Evolutionary conservation across 2,797 vertebrate genomes (phyloP).

Genomic region (Margarornis squamiger): DNA sequence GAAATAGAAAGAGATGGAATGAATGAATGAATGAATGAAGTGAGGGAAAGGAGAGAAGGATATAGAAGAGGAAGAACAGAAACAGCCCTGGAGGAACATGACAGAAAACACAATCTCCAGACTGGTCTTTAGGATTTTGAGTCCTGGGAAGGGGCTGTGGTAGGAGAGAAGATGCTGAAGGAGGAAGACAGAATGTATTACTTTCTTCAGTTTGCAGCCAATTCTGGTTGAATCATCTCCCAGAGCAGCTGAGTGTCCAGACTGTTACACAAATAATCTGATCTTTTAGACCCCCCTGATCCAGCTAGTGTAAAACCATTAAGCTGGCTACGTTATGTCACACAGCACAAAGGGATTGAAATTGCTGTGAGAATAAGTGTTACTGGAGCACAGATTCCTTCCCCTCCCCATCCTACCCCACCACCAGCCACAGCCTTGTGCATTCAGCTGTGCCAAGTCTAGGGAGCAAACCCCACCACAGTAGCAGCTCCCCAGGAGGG

Average conservation of each 20-base stretch:
- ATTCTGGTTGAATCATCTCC: not conserved
- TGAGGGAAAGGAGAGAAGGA: not conserved
- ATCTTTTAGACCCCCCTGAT: not conserved
- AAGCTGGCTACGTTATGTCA: fast-evolving
- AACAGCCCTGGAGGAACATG: not conserved
- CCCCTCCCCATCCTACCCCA: fast-evolving
- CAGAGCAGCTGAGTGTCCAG: not conserved
- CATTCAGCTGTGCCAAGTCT: fast-evolving
- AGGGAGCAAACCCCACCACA: not conserved
- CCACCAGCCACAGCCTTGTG: not conserved
- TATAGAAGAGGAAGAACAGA: not conserved
- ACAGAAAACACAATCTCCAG: not conserved
- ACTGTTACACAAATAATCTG: not conserved
- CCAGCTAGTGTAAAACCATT: not conserved
- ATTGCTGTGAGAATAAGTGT: fast-evolving
- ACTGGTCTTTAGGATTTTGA: not conserved
- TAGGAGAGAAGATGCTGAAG: not conserved
- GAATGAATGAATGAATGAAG: not conserved
- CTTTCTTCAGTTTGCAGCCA: not conserved
- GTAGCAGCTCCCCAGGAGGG: not conserved
- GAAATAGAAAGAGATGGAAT: not conserved
- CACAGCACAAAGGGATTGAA: not conserved
- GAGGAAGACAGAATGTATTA: not conserved
- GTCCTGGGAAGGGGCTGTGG: not conserved
- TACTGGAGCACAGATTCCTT: not conserved